phyloP scores from a whole-genome alignment of 30 jellyfish, hydroid and myxozoan genomes.

The Pelagia noctiluca region DNA sequence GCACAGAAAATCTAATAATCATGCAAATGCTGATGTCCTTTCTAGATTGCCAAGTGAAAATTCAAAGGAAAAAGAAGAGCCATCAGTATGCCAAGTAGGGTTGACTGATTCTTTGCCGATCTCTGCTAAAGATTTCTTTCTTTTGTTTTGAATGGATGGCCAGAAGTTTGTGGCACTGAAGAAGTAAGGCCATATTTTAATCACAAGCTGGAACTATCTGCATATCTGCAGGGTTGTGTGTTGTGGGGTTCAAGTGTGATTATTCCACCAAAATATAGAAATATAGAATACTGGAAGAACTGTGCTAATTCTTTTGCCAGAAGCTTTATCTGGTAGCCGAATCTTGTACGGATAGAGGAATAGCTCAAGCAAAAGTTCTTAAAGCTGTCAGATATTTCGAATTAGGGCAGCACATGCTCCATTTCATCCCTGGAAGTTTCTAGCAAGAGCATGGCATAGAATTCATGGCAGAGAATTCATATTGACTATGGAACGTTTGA shows the following conservation, averaged over 20 bases:
- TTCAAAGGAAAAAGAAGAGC: no score
- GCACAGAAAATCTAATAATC: no score
- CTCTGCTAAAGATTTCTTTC: conserved; percentile 53
- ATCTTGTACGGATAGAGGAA: conserved; percentile 28
- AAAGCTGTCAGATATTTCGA: conserved; percentile 27
- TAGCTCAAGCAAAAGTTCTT: conserved; percentile 31
- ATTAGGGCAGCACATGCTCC: conserved; percentile 33
- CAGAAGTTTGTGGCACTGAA: conserved; percentile 49
- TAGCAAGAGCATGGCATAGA: conserved; percentile 48
- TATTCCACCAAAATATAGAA: conserved; percentile 35
- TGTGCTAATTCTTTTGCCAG: conserved; percentile 44
- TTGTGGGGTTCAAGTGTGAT: conserved; percentile 63
- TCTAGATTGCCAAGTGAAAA: no score
- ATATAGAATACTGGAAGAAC: conserved; percentile 30
- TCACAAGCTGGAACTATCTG: conserved; percentile 32
- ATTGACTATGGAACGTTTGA: no score
- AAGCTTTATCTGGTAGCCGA: conserved; percentile 41
- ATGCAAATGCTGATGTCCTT: no score
- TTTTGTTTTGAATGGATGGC: conserved; percentile 38
- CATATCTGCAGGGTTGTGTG: no score
- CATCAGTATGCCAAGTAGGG: no score
- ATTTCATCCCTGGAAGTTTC: no score
- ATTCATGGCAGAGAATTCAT: conserved; percentile 37
- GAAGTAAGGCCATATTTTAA: conserved; percentile 49
- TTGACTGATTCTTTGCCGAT: no score